Evolutionary conservation across 2,113 vertebrate species (phyloP).

Genomic region (Urocolius indicus): DNA sequence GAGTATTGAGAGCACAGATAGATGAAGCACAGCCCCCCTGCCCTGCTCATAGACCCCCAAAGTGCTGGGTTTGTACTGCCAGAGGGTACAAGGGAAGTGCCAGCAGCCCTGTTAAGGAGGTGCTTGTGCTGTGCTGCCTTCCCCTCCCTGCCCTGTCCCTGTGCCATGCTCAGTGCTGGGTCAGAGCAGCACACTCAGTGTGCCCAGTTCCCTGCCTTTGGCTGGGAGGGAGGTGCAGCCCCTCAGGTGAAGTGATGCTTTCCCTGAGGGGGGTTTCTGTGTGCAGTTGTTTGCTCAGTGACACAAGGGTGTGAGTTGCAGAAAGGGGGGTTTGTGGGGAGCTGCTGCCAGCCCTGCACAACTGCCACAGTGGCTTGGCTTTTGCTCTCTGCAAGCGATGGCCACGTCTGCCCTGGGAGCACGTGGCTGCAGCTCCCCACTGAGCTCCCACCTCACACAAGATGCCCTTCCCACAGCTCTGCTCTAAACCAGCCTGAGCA

Average conservation of each 20-base stretch:
- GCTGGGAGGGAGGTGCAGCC: too few species aligned
- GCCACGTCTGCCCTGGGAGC: background rate
- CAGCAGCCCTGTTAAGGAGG: background rate
- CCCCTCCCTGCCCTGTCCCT: background rate
- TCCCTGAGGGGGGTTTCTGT: too few species aligned
- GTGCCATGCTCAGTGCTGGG: background rate
- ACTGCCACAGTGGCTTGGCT: background rate
- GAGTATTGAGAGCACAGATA: background rate
- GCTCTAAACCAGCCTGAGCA: background rate
- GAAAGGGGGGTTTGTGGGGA: background rate
- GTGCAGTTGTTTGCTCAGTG: too few species aligned
- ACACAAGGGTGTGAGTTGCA: too few species aligned
- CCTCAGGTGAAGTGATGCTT: too few species aligned
- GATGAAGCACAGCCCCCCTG: background rate
- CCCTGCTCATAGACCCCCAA: accelerated
- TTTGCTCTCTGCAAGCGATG: background rate
- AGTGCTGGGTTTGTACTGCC: background rate
- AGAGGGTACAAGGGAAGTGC: background rate
- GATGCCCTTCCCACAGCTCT: background rate
- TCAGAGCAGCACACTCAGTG: background rate
- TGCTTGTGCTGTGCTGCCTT: background rate
- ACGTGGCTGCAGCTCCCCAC: background rate
- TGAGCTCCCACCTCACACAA: background rate
- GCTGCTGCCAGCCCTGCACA: accelerated
- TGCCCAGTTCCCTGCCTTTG: background rate